These are phyloP conservation scores for Caenorhabditis wallacei DNA, from an alignment of 2,888 invertebrate species.

Conservation along the genomic window DNA sequence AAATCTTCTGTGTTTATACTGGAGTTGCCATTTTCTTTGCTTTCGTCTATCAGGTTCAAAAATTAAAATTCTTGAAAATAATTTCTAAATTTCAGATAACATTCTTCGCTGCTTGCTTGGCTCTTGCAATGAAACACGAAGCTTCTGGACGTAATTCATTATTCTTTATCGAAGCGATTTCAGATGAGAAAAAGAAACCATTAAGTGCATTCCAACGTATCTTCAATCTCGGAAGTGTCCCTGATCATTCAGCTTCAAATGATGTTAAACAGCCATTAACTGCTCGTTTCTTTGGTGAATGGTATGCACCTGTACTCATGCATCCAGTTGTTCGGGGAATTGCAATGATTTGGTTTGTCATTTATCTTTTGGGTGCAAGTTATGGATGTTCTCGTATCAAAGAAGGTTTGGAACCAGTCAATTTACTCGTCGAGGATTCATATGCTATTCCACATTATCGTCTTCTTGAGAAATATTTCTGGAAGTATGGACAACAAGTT, in stretches of 20 bases:
- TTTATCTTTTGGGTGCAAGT: conserved; percentile 80
- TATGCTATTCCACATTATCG: conserved; percentile 82
- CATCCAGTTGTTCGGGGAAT: conserved; percentile 80
- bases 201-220: conserved; percentile 56
- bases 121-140: conserved; percentile 80
- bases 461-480: conserved; percentile 80
- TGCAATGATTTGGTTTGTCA: conserved; percentile 79
- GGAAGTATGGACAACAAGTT: conserved; percentile 82
- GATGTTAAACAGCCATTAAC: conserved; percentile 76
- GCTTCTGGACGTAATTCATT: conserved; percentile 75
- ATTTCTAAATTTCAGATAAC: conserved; percentile 75
- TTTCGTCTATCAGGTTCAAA: conserved; percentile 81
- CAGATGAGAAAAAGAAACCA: conserved; percentile 59
- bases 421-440: conserved; percentile 81
- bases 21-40: conserved; percentile 80
- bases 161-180: conserved; percentile 68
- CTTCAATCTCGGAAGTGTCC: conserved; percentile 72
- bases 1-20: conserved; percentile 96
- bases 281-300: conserved; percentile 78
- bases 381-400: conserved; percentile 82
- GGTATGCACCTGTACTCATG: conserved; percentile 83
- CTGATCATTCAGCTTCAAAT: conserved; percentile 62
- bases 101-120: conserved; percentile 81
- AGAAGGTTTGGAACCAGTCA: conserved; percentile 81
- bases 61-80: neutral